phyloP scores from a whole-genome alignment of 1,140 invertebrate genomes.

The Varroa destructor region DNA sequence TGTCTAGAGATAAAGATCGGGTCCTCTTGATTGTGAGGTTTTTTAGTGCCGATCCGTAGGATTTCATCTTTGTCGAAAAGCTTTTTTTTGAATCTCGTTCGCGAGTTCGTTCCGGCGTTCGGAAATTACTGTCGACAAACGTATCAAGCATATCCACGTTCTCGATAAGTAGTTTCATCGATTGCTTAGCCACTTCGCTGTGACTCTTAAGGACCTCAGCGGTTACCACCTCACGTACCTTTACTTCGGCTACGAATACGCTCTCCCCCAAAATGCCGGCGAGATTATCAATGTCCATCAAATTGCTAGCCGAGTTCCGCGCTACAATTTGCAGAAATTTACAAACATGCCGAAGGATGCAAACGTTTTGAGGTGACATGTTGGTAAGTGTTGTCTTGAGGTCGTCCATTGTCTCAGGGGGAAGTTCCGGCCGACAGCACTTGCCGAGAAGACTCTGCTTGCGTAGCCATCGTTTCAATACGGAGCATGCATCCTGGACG shows the following conservation, averaged over 20 bases:
- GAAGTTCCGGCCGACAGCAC: constrained; percentile 6
- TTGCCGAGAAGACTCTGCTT: constrained; percentile 20
- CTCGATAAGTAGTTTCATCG: constrained; percentile 34
- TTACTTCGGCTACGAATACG: not conserved
- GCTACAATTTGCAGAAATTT: constrained; percentile 23
- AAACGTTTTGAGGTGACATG: not conserved
- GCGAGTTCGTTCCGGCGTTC: constrained; percentile 3
- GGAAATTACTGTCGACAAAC: not conserved
- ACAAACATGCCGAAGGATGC: constrained; percentile 1
- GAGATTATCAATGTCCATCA: constrained; percentile 13
- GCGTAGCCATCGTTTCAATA: constrained; percentile 19
- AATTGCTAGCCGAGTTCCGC: not conserved
- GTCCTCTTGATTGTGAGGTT: constrained; percentile 11
- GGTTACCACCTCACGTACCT: constrained; percentile 37
- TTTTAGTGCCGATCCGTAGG: constrained; percentile 9
- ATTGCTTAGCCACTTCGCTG: constrained; percentile 37
- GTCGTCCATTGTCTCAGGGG: constrained; percentile 10
- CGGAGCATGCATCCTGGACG: constrained; percentile 6
- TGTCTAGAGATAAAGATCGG: not conserved
- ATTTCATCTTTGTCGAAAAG: constrained; percentile 14
- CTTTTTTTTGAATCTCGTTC: constrained; percentile 12
- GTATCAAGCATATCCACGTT: constrained; percentile 30
- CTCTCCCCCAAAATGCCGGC: constrained; percentile 12
- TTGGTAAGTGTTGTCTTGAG: not conserved
- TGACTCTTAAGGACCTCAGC: constrained; percentile 36